Evolutionary conservation across 2,113 vertebrate species (phyloP), one percentile per base, ranked within the genome.

Genomic region (Psettodes erumei): DNA sequence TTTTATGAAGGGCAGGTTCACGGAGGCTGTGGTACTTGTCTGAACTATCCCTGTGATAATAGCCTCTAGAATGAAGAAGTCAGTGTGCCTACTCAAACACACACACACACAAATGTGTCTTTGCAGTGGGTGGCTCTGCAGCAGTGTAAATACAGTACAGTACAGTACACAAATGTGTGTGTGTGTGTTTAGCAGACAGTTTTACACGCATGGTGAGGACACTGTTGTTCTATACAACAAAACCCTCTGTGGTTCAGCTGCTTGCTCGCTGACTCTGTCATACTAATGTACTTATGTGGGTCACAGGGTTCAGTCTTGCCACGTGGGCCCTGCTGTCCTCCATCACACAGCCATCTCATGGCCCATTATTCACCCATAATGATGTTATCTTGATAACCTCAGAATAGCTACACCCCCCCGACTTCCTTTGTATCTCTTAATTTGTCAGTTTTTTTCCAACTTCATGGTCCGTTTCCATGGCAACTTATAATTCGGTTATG

Each of bases 281-380:
- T 86, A 78, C 86, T 91, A 89, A 88, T 90, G 76, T 81, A 78
- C 86, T 89, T 82, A 76, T 50, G 53, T 35, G 35, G 86, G 90
- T 90, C 88, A 88, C 38, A 40, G 83, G 42, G 90, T 92, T 91
- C 86, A 79, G 75, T 43, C 54, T 4, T 4, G 86, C 72, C 79
- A 83, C 71, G 60, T 81, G 73, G 45, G 51, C 60, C 71, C 50
- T 16, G 18, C 64, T 72, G 69, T 63, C 55, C 23, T 83, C 60
- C 51, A 54, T 76, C 75, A 62, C 58, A 25, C 25, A 72, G 81
- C 40, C 62, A 21, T 77, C 77, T 83, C 62, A 56, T 25, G 23
- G 58, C 55, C 55, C 53, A 80, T 86, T 85, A 86, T 75, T 85
- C 81, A 86, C 48, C 78, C 64, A 47, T 88, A 88, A 88, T 68